These are phyloP conservation scores for Emberiza fucata DNA, from an alignment of 2,113 vertebrate species.

Conservation along the genomic window DNA sequence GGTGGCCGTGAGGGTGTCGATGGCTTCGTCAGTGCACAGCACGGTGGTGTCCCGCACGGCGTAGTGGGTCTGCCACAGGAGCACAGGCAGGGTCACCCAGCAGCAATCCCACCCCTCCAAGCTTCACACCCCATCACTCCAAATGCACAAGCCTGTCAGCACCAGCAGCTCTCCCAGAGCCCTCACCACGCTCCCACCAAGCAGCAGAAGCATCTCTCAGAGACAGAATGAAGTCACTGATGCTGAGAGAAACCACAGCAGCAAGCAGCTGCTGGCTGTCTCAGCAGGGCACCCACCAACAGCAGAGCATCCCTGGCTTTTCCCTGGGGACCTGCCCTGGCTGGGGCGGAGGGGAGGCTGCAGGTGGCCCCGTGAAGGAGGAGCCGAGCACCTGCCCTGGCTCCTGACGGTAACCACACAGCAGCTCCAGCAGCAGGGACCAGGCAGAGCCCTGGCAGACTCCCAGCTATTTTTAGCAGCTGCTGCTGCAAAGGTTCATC, in stretches of 20 bases:
- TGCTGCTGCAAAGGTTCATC: conserved; percentile 20
- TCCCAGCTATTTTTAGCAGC: conserved; percentile 47
- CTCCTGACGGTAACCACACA: neutral
- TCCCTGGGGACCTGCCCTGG: neutral
- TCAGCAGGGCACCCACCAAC: fast-evolving
- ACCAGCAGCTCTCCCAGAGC: neutral
- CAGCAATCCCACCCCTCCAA: fast-evolving
- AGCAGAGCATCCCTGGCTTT: neutral
- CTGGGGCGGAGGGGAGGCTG: neutral
- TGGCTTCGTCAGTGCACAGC: conserved; percentile 76
- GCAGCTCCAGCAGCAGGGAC: neutral
- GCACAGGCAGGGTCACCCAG: neutral
- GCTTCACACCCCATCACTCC: fast-evolving
- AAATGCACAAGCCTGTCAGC: neutral
- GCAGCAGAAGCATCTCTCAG: neutral
- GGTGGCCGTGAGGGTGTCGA: conserved; percentile 83
- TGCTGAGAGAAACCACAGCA: fast-evolving
- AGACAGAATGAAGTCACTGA: fast-evolving
- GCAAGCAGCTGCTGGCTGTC: neutral
- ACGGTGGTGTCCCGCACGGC: conserved; percentile 83
- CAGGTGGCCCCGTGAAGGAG: neutral
- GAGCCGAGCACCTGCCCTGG: neutral
- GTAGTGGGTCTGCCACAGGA: conserved; percentile 83
- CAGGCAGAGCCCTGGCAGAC: neutral
- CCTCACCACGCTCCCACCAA: fast-evolving